phyloP scores from a whole-genome alignment of 2,797 vertebrate genomes.

The Epinephelus malabaricus region DNA sequence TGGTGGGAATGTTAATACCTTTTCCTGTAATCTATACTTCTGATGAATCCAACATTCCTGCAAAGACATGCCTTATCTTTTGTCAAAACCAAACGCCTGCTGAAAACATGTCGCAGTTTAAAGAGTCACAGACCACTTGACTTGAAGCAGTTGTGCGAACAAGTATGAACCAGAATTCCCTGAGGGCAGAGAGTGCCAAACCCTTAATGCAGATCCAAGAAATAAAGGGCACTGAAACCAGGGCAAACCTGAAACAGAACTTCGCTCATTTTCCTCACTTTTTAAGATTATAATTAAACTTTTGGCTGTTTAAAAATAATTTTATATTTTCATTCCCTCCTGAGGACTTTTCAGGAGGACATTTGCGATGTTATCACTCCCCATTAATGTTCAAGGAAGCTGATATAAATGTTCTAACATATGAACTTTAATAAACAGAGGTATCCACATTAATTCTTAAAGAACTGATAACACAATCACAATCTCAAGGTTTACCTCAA shows the following conservation, averaged over 20 bases:
- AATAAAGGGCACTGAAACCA: conserved; percentile 1
- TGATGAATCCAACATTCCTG: not conserved
- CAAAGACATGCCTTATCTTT: not conserved
- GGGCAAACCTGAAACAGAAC: not conserved
- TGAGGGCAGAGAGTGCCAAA: not conserved
- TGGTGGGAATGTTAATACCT: not conserved
- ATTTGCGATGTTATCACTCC: not conserved
- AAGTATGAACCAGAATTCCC: conserved; percentile 17
- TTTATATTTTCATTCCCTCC: not conserved
- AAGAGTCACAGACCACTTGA: not conserved
- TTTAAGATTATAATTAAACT: not conserved
- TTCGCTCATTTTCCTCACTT: accelerated
- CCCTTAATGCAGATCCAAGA: accelerated
- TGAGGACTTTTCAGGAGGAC: not conserved
- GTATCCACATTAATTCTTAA: not conserved
- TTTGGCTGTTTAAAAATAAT: not conserved
- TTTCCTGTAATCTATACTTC: no score
- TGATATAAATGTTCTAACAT: not conserved
- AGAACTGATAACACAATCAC: not conserved
- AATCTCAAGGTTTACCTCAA: conserved; percentile 68
- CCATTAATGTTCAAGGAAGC: not conserved
- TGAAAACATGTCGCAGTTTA: conserved; percentile 15
- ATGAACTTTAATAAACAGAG: not conserved
- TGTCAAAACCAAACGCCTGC: accelerated
- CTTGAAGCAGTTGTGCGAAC: conserved; percentile 35